Evolutionary conservation across 2,888 invertebrate genomes (phyloP).

Genomic region (Calephelis perditalis): DNA sequence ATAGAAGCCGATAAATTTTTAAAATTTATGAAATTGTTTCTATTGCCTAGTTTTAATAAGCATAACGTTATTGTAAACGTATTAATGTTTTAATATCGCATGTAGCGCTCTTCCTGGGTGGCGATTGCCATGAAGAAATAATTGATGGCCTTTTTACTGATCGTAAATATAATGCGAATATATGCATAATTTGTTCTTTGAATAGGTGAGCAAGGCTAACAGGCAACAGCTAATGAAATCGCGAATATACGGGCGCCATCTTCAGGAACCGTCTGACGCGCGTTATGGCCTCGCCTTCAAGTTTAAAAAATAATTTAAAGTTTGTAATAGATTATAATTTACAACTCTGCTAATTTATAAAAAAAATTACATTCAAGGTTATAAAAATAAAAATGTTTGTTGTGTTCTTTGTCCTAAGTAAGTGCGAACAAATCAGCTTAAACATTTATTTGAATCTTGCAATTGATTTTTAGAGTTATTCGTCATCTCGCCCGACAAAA

Average conservation of each 20-base stretch:
- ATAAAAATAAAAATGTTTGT: background rate
- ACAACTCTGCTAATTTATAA: background rate
- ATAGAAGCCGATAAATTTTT: no score
- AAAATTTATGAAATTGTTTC: no score
- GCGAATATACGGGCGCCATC: conserved; percentile 49
- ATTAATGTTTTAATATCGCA: no score
- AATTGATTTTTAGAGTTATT: no score
- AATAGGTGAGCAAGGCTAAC: conserved; percentile 50
- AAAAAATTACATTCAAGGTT: background rate
- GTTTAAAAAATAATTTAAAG: conserved; percentile 35
- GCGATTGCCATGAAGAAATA: no score
- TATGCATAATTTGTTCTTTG: conserved; percentile 44
- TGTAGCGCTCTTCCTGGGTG: no score
- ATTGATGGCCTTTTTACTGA: background rate
- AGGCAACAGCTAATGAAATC: conserved; percentile 42
- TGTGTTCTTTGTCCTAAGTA: no score
- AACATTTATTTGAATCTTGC: no score
- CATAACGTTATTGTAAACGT: no score
- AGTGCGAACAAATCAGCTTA: background rate
- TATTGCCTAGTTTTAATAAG: no score
- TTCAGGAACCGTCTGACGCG: conserved; percentile 57
- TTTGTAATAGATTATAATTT: background rate
- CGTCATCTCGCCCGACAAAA: no score
- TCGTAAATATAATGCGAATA: conserved; percentile 34
- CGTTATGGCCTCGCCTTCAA: conserved; percentile 47